These are phyloP conservation scores for Enoplosus armatus DNA, from an alignment of 2,797 vertebrate genomes.

Conservation along the genomic window DNA sequence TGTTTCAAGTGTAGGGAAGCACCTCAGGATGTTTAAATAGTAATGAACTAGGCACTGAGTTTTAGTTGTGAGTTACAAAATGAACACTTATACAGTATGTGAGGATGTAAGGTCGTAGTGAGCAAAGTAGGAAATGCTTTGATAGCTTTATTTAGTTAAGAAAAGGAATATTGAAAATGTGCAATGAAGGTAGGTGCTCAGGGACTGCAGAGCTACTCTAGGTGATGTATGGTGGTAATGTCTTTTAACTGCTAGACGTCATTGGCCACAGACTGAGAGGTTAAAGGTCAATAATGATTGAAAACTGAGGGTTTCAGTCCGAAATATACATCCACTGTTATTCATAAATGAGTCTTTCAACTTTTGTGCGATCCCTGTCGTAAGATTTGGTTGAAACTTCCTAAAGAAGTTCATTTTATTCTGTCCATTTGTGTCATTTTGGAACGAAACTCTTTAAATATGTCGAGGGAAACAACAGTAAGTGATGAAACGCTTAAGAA, in stretches of 20 bases:
- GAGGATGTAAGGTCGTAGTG: conserved; percentile 40
- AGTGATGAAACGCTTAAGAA: conserved; percentile 21
- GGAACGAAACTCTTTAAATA: conserved; percentile 38
- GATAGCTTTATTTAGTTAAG: conserved; percentile 78
- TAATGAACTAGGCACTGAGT: conserved; percentile 49
- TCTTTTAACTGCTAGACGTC: conserved; percentile 56
- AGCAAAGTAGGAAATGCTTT: conserved; percentile 60
- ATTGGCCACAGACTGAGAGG: conserved; percentile 35
- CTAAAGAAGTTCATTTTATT: background rate
- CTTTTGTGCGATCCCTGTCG: background rate
- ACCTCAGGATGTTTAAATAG: conserved; percentile 68
- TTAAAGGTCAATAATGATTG: conserved; percentile 19
- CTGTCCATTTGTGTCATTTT: conserved; percentile 18
- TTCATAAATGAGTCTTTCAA: background rate
- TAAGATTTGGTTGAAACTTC: conserved; percentile 9
- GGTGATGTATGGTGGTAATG: conserved; percentile 39
- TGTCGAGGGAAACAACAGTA: conserved; percentile 33
- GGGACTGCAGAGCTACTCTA: conserved; percentile 75
- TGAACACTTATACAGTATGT: conserved; percentile 31
- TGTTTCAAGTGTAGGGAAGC: conserved; percentile 56
- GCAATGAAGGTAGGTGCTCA: conserved; percentile 83
- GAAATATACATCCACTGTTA: conserved; percentile 1
- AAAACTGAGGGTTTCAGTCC: conserved; percentile 49
- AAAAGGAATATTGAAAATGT: conserved; percentile 61
- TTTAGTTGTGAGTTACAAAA: conserved; percentile 44